A percentile compares a stretch with the other conserved stretches of the same genome.
These are phyloP conservation scores for Fopius arisanus DNA, from an alignment of 1,140 invertebrate genomes.

Conservation along the genomic window DNA sequence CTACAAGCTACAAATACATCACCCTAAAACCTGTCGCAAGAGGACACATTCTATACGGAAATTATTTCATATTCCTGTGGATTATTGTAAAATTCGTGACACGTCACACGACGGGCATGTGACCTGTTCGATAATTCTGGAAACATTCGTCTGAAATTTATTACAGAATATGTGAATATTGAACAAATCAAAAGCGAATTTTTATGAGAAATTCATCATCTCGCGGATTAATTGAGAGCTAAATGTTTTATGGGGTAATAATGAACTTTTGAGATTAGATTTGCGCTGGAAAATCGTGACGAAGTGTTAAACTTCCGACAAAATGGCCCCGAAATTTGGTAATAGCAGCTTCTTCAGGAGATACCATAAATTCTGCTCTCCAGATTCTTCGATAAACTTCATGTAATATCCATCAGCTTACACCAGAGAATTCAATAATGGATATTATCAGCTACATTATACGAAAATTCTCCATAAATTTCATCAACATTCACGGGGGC, in stretches of 20 bases:
- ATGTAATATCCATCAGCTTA: neutral
- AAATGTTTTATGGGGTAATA: neutral
- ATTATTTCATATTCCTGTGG: neutral
- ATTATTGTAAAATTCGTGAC: no score
- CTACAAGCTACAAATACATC: neutral
- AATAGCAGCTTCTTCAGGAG: neutral
- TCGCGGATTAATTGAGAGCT: neutral
- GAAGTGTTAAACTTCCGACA: neutral
- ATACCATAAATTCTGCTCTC: neutral
- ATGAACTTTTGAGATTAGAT: neutral
- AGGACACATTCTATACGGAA: neutral
- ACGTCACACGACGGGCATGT: no score
- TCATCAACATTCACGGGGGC: neutral
- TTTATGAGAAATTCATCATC: neutral
- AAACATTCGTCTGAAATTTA: neutral
- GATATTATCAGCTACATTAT: neutral
- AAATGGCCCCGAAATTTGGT: neutral
- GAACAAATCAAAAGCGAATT: neutral
- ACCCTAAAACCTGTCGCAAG: neutral
- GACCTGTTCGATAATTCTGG: neutral
- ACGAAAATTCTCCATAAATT: neutral
- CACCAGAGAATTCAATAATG: neutral
- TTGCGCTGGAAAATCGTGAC: neutral
- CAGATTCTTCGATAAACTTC: neutral
- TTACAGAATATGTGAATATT: neutral